Conservation (phyloP, 2,888 invertebrate species). For the Drosophila gaucha region DNA sequence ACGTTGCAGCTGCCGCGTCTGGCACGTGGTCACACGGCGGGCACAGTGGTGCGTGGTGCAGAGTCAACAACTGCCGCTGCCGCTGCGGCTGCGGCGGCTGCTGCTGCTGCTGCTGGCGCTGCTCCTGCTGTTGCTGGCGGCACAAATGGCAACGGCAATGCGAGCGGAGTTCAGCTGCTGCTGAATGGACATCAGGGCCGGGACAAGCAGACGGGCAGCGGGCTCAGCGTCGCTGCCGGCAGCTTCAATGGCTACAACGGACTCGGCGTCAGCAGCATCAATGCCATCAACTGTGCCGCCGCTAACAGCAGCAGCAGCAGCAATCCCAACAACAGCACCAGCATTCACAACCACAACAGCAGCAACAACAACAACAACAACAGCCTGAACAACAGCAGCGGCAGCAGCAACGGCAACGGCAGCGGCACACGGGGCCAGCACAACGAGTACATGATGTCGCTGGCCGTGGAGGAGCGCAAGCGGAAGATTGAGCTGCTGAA, state of each 20-base stretch:
- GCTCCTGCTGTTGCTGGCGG: conserved; percentile 18
- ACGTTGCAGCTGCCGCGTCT: conserved; percentile 64
- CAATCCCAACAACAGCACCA: conserved; percentile 11
- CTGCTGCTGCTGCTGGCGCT: conserved; percentile 13
- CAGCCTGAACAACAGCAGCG: not conserved
- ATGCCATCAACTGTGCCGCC: conserved; percentile 10
- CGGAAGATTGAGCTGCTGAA: conserved; percentile 83
- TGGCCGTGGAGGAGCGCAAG: conserved; percentile 84
- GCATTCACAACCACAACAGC: conserved; percentile 21
- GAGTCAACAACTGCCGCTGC: conserved; percentile 11
- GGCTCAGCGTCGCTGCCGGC: conserved; percentile 48
- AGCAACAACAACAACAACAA: conserved; percentile 1
- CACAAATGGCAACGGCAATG: conserved; percentile 22
- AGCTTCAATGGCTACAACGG: conserved; percentile 65
- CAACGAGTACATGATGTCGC: conserved; percentile 81
- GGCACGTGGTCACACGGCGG: conserved; percentile 45
- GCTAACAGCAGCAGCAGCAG: conserved; percentile 6
- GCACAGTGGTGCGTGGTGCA: not conserved
- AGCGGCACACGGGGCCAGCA: conserved; percentile 51
- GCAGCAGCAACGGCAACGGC: conserved; percentile 22
- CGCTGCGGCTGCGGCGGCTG: conserved; percentile 21
- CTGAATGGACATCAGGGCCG: conserved; percentile 54
- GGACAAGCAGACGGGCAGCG: conserved; percentile 37
- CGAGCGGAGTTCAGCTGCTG: conserved; percentile 49
- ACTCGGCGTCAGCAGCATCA: conserved; percentile 31